Base-by-base conservation (phyloP, 37 sponge, comb jelly and placozoan species). In the Beroe forskalii region DNA sequence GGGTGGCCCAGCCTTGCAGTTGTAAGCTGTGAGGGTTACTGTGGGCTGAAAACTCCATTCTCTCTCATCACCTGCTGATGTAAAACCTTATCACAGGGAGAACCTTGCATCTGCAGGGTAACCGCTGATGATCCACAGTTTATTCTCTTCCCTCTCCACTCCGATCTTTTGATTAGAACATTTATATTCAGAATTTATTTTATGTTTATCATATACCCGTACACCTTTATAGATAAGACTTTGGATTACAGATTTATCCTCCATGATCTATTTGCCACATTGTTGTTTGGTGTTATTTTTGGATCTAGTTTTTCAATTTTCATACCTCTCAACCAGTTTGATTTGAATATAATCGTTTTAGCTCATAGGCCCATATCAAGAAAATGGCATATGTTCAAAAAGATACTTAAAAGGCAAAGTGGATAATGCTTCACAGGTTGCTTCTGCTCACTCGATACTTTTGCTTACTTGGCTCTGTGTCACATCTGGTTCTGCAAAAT, bases 401-500 rank as follows among this genome's bases (percentile, higher is more conserved):
- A n/a, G n/a, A n/a, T n/a, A n/a, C n/a, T n/a, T n/a, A n/a, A n/a
- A n/a, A n/a, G n/a, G n/a, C n/a, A n/a, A n/a, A n/a, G n/a, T n/a
- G n/a, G n/a, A 48, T 48, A 48, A 48, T 48, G 55, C 12, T 48
- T 48, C 12, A 12, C 12, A 12, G 55, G 12, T 12, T 48, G 6
- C 12, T 48, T 6, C 12, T 48, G 6, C 12, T 48, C 12, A 12
- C 12, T 48, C 12, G 55, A 48, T 17, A 48, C 12, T 48, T 48
- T 12, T 17, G 6, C 6, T 48, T 48, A 12, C 66, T 64, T 27
- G 66, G 31, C 17, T 64, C 86, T 43, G 86, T 80, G 42, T 28
- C 86, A 3, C 86, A 80, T 25, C 55, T 41, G 37, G 55, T 80
- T 42, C 86, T 41, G 4, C 44, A 80, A 80, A 22, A 80, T 80